phyloP scores from a whole-genome alignment of 1,140 invertebrate species.

The Asobara japonica region DNA sequence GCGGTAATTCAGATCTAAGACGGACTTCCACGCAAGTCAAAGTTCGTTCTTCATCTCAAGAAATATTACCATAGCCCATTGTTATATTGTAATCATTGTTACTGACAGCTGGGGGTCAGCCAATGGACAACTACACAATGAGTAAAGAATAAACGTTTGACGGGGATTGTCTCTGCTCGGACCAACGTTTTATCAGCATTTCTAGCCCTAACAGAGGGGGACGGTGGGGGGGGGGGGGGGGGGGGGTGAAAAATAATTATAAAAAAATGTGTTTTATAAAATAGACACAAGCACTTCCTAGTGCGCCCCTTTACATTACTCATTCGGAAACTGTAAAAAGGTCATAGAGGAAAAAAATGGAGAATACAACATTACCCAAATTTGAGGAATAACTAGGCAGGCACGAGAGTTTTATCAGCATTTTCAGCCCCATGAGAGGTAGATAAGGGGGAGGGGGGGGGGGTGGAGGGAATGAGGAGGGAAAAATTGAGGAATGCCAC shows the following conservation, averaged over 20 bases:
- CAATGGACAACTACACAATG: slow-evolving; percentile 23
- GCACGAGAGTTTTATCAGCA: not conserved
- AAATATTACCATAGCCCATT: not conserved
- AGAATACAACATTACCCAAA: too few species aligned
- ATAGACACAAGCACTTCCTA: too few species aligned
- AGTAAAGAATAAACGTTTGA: slow-evolving; percentile 25
- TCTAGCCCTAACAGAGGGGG: not conserved
- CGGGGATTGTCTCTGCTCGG: not conserved
- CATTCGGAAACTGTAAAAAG: too few species aligned
- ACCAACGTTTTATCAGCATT: not conserved
- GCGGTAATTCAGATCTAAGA: too few species aligned
- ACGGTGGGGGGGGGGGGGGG: not conserved
- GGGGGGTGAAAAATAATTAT: not conserved
- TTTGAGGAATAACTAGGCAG: not conserved
- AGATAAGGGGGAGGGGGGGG: not conserved
- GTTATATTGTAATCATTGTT: slow-evolving; percentile 24
- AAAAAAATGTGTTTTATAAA: slow-evolving; percentile 6
- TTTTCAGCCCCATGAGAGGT: not conserved
- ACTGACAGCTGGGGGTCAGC: slow-evolving; percentile 26
- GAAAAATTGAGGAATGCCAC: slow-evolving; percentile 27
- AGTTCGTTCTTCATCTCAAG: not conserved
- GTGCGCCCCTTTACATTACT: too few species aligned
- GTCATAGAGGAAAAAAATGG: too few species aligned
- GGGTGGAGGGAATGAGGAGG: not conserved
- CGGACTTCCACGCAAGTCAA: too few species aligned